Percentiles rank a stretch among this genome's conserved stretches.
These are phyloP conservation scores for Eledona agricola DNA, from an alignment of 2,888 invertebrate genomes.

Conservation along the genomic window DNA sequence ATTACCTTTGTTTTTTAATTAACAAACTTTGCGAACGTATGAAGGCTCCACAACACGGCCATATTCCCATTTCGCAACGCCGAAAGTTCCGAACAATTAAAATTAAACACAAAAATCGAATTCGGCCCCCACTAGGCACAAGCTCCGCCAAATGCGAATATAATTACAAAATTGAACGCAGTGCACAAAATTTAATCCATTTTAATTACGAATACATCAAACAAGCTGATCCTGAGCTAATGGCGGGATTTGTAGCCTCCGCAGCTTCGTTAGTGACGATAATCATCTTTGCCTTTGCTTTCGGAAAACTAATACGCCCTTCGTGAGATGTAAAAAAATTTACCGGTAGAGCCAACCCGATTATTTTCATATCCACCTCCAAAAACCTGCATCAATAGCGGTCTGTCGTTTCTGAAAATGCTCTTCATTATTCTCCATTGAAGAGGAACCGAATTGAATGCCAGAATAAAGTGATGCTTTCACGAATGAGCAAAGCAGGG, in stretches of 20 bases:
- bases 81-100: no score
- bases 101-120: constrained; percentile 1
- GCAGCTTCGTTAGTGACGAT: constrained; percentile 14
- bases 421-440: constrained; percentile 4
- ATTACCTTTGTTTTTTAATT: no score
- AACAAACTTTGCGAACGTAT: no score
- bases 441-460: constrained; percentile 3
- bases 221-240: constrained; percentile 14
- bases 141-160: background rate
- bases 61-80: no score
- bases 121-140: no score
- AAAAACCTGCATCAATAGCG: constrained; percentile 1
- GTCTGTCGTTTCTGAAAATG: constrained; percentile 4
- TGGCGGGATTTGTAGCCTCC: constrained; percentile 16
- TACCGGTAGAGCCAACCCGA: no score
- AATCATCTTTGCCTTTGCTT: constrained; percentile 7
- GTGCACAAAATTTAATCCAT: constrained; percentile 13
- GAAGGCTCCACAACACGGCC: no score
- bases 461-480: constrained; percentile 12
- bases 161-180: background rate
- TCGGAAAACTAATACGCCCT: background rate
- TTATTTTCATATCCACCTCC: background rate
- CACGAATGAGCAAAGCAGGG: constrained; percentile 17
- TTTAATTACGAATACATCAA: constrained; percentile 10
- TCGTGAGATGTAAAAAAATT: no score